Base-by-base conservation (phyloP, 1,140 invertebrate genomes). In the Hormaphis cornu region DNA sequence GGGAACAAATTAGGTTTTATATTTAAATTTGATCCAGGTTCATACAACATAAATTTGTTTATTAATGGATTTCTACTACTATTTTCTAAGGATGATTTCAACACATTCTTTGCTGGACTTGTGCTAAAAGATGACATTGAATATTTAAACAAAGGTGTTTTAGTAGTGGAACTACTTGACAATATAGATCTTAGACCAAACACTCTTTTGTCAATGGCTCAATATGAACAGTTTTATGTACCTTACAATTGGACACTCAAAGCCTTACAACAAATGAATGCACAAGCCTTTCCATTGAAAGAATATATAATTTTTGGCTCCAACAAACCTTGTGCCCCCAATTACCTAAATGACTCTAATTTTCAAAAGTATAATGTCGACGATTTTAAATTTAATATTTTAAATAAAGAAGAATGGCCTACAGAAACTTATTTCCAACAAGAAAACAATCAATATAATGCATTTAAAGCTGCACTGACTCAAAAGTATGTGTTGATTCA, bases 401-500 rank as follows among this genome's bases (percentile, higher is more conserved):
- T 78, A 42, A 63, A 78, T 71, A 70, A 76, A 1, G 54, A 75
- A 16, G 73, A 74, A 4, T 82, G 81, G 81, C 81, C 81, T 2
- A 63, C 71, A 14, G 72, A 74, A 37, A 71, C 77, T 16, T 69
- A 79, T 18, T 50, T 83, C 9, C 72, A 75, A 16, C 77, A 86
- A 5, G 82, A 86, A 75, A 75, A 80, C 24, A 81, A 81, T 50
- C 86, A 89, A 74, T 79, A 77, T 53, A 74, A 76, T 18, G 86
- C 87, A 0, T 83, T 82, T 71, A 76, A 79, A 71, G 77, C 82
- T 24, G 84, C 84, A 1, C 72, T 87, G 14, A 82, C 79, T 0
- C 79, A 82, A 53, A 82, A 87, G 73, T 84, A 87, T 72, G 80
- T 83, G 4, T 79, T 93, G 2, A 91, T 92, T 71, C 90, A 91